Evolutionary conservation across 1,140 invertebrate genomes (phyloP), one percentile per base, ranked within the genome.

Genomic region (Drosophila dunni): DNA sequence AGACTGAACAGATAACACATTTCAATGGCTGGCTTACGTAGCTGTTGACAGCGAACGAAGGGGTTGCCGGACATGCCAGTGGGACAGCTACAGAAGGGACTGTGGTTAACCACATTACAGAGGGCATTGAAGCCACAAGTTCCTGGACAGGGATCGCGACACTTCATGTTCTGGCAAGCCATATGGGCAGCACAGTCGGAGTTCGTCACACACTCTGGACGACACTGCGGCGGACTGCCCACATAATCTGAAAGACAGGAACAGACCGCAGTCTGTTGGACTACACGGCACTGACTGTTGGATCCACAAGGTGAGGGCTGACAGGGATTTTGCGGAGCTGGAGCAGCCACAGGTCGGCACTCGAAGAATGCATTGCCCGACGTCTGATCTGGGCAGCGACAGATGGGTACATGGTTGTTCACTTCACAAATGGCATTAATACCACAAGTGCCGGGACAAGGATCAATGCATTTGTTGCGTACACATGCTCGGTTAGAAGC

Each of bases 391-490:
- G 95, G 91, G 91, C 96, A 97, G 50, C 94, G 94, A 82, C 97
- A 97, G 57, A 95, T 95, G 3, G 97, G 95, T 13, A 95, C 94
- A 76, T 97, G 96, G 89, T 96, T 96, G 24, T 95, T 92, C 0
- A 97, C 96, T 34, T 94, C 94, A 83, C 97, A 97, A 64, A 95
- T 94, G 0, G 97, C 95, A 91, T 96, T 96, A 10, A 95, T 90
- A 1, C 96, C 96, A 91, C 97, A 97, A 2, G 95, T 95, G 57
- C 95, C 96, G n/a, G 95, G 94, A 77, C 97, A 97, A 9, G 96
- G 96, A 93, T 97, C 95, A 13, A 94, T 93, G 80, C 97, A 97
- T 93, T 97, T 97, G 78, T 97, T 96, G 81, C 96, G 96, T 13
- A 96, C 93, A 81, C 97, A 97, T 2, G 96, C 95, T 70, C 94